Percentiles rank a stretch among this genome's conserved stretches.
Conservation (phyloP, 2,797 vertebrate genomes). For the Capromys pilorides region DNA sequence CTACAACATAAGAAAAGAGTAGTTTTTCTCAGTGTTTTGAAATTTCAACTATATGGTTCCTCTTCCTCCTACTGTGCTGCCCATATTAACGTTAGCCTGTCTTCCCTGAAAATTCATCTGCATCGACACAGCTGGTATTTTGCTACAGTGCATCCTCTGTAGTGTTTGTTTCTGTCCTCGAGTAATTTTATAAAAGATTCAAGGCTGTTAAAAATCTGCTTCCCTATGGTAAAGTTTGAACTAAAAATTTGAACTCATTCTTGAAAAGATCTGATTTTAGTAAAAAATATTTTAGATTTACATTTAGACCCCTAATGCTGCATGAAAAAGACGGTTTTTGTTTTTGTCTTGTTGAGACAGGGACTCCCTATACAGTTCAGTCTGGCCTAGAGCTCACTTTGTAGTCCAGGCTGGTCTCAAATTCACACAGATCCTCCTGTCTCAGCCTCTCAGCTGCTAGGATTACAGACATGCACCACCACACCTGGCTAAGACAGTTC, state of each 20-base stretch:
- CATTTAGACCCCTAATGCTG: conserved; percentile 5
- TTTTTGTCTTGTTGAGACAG: no score
- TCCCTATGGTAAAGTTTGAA: background rate
- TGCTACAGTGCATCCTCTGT: background rate
- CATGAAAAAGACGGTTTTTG: conserved; percentile 21
- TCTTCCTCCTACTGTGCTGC: background rate
- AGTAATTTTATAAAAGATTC: background rate
- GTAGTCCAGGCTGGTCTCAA: no score
- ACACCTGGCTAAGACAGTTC: background rate
- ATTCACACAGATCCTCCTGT: no score
- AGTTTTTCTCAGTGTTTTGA: conserved; percentile 20
- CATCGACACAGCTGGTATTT: background rate
- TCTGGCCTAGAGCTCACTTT: no score
- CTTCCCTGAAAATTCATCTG: background rate
- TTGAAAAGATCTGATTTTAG: conserved; percentile 51
- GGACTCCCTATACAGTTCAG: no score
- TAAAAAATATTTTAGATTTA: conserved; percentile 42
- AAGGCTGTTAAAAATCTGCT: background rate
- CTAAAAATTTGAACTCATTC: background rate
- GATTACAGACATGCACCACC: no score
- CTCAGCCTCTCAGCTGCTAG: no score
- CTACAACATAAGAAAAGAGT: background rate
- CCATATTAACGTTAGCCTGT: background rate
- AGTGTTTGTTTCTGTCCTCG: background rate
- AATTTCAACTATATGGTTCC: conserved; percentile 17